Base-by-base conservation (phyloP, 2,888 invertebrate species). In the Dicyrtomina minuta region DNA sequence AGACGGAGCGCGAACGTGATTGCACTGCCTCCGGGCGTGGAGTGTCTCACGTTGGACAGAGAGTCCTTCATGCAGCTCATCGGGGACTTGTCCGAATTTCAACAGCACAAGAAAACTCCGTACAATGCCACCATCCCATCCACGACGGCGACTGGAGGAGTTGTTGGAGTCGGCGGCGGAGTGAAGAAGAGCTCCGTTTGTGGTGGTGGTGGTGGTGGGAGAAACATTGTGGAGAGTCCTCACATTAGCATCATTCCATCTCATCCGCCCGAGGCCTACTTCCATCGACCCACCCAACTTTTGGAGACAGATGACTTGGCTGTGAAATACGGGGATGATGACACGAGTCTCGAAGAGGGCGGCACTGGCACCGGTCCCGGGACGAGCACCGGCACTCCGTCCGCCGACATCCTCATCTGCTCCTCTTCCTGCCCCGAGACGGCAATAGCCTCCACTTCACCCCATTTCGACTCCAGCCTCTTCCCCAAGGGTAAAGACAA, bases 51-150 rank as follows among this genome's bases (percentile, higher is more conserved):
- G 41, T 90, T 95, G 61, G 96, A 96, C 8, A 94, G 92, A 74
- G 92, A 95, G 22, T 92, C 91, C 56, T 96, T 96, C 81, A 88
- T 89, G 49, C 89, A 92, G 77, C 87, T 94, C 73, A 87, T 96
- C 77, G 96, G 96, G 5, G 89, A 90, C 77, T 83, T 93, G 70
- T 87, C 89, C 66, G 90, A 90, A 80, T 83, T 91, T 10, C 87
- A 88, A 79, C 74, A 72, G 20, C 66, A 73, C n/a, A 61, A 66
- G 39, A 74, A 73, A 62, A 49, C 46, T 24, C 46, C 61, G 17
- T 22, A 41, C 17, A 15, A 15, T 26, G 15, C 60, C 10, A 8
- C 59, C 20, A 33, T 13, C 4, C 13, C 33, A 5, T 44, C 64
- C 20, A 12, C 27, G 6, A 39, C 51, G 5, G 17, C 17, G 27